phyloP scores from a whole-genome alignment of 2,797 vertebrate genomes.

The Eulemur albifrons region DNA sequence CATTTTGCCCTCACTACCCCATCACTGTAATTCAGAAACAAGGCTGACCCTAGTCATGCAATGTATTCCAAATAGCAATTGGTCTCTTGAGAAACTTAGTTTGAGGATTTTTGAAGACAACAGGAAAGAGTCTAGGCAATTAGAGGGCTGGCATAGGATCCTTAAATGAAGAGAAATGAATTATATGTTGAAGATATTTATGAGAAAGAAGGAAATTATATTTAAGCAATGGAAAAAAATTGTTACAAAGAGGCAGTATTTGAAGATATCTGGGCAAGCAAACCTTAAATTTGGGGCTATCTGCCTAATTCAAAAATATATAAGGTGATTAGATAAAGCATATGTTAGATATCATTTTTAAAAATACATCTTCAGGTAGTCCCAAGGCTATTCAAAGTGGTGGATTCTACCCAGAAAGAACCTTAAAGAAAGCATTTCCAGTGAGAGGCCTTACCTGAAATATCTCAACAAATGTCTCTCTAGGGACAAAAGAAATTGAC shows the following conservation, averaged over 20 bases:
- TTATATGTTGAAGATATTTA: slow-evolving; percentile 22
- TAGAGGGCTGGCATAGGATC: background rate
- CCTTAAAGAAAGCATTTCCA: background rate
- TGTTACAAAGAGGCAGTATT: background rate
- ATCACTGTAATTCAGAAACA: background rate
- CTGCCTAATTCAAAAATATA: background rate
- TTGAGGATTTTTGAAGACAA: background rate
- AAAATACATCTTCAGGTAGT: background rate
- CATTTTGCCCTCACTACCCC: background rate
- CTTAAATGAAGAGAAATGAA: slow-evolving; percentile 40
- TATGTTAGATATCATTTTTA: background rate
- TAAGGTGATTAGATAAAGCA: background rate
- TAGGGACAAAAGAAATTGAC: background rate
- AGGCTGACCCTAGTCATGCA: background rate
- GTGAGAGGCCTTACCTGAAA: background rate
- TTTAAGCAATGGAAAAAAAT: slow-evolving; percentile 26
- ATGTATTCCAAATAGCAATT: background rate
- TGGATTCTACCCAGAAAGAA: background rate
- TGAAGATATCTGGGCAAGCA: background rate
- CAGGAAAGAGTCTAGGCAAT: background rate
- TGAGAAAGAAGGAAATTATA: slow-evolving; percentile 40
- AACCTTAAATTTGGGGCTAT: background rate
- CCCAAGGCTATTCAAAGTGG: background rate
- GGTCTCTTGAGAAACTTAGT: slow-evolving; percentile 18
- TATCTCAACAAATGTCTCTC: background rate